These are phyloP conservation scores for Myiotriccus ornatus DNA, from an alignment of 2,797 vertebrate species.

Conservation along the genomic window DNA sequence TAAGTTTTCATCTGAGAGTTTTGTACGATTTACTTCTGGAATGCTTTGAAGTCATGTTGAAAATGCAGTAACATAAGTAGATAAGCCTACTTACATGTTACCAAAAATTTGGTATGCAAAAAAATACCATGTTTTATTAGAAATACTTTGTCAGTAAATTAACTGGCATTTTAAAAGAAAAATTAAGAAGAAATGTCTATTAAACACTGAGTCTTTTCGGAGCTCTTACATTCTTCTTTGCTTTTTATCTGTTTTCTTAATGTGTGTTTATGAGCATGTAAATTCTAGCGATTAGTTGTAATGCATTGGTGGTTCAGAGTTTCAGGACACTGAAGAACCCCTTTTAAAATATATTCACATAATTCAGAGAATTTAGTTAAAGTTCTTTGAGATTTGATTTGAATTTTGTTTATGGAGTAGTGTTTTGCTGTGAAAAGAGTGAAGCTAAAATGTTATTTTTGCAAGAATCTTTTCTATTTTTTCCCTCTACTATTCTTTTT, in stretches of 20 bases:
- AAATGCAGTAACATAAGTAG: neutral
- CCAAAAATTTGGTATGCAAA: neutral
- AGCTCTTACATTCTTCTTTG: neutral
- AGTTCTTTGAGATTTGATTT: neutral
- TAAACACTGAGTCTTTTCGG: neutral
- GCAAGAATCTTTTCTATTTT: neutral
- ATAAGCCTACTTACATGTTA: neutral
- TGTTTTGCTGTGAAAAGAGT: neutral
- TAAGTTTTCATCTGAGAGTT: neutral
- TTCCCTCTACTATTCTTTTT: neutral
- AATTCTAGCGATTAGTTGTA: neutral
- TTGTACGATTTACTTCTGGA: neutral
- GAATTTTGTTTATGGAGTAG: neutral
- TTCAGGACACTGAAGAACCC: neutral
- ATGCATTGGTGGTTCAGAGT: neutral
- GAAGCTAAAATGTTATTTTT: neutral
- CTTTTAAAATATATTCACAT: neutral
- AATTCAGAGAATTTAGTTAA: neutral
- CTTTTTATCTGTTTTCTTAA: neutral
- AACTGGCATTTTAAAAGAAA: neutral
- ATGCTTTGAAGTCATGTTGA: neutral
- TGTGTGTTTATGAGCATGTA: neutral
- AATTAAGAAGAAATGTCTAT: neutral
- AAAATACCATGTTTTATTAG: neutral
- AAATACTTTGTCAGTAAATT: neutral